Evolutionary conservation across 2,113 vertebrate species (phyloP).

Genomic region (Meriones unguiculatus): DNA sequence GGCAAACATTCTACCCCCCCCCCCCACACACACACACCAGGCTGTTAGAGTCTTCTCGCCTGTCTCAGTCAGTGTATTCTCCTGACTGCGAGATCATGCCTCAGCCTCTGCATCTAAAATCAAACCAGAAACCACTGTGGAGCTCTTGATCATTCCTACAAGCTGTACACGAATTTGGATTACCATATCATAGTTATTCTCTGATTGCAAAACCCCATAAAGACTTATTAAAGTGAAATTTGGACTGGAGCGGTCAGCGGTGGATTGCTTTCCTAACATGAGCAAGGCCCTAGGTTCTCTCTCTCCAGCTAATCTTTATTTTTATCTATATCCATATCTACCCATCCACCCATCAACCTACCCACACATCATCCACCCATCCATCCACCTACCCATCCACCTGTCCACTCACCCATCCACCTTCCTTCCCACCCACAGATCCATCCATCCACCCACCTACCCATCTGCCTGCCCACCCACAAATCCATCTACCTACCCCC

Average conservation of each 20-base stretch:
- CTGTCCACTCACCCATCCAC: too few relatives aligned
- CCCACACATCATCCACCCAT: not conserved
- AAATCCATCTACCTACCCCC: not conserved
- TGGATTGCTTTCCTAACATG: too few relatives aligned
- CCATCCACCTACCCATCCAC: not conserved
- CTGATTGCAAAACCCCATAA: not conserved
- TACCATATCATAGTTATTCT: not conserved
- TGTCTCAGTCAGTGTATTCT: not conserved
- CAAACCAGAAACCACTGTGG: not conserved
- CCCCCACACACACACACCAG: not conserved
- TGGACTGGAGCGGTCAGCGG: not conserved
- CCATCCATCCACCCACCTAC: not conserved
- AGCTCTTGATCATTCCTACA: rapidly evolving
- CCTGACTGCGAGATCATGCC: not conserved
- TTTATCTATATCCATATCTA: not conserved
- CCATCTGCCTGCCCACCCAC: not conserved
- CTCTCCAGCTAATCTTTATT: not conserved
- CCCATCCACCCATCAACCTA: not conserved
- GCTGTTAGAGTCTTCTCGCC: not conserved
- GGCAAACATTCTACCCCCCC: not conserved
- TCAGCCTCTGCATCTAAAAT: not conserved
- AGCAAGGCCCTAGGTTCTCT: not conserved
- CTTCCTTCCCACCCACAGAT: not conserved
- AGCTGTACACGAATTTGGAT: not conserved
- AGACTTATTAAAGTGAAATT: not conserved